Conservation (phyloP, 2,797 vertebrate species). For the Sphaeramia orbicularis region DNA sequence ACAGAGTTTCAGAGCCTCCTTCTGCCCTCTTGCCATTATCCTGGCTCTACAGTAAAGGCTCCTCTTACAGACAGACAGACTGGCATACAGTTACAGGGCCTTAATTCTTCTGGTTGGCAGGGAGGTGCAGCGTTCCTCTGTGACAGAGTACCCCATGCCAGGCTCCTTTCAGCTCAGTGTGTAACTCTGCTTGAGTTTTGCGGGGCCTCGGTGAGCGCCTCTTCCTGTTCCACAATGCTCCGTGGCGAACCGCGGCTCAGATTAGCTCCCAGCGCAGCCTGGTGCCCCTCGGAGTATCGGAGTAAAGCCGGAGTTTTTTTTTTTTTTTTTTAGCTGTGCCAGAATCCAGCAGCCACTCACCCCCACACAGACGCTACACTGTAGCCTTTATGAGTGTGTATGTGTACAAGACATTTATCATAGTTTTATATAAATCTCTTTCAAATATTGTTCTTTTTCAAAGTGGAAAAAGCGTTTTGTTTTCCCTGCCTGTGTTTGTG, state of each 20-base stretch:
- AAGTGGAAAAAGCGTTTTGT: slow-evolving; percentile 4
- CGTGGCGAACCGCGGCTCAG: slow-evolving; percentile 72
- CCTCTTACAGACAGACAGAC: slow-evolving; percentile 48
- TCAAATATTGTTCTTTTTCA: not conserved
- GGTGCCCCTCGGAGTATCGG: slow-evolving; percentile 66
- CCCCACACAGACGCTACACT: slow-evolving; percentile 8
- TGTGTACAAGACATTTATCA: slow-evolving; percentile 10
- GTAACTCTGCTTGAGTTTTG: slow-evolving; percentile 76
- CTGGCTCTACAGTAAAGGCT: slow-evolving; percentile 16
- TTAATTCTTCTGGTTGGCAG: slow-evolving; percentile 79
- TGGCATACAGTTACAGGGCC: slow-evolving; percentile 69
- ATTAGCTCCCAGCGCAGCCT: slow-evolving; percentile 79
- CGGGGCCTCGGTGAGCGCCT: slow-evolving; percentile 73
- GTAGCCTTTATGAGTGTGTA: slow-evolving; percentile 18
- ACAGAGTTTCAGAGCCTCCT: not conserved
- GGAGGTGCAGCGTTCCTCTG: slow-evolving; percentile 71
- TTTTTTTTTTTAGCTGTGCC: slow-evolving; percentile 43
- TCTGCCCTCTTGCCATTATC: slow-evolving; percentile 33
- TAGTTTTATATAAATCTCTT: not conserved
- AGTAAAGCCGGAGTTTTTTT: slow-evolving; percentile 52
- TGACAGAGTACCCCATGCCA: slow-evolving; percentile 73
- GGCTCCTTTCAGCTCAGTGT: slow-evolving; percentile 81
- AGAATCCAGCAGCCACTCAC: slow-evolving; percentile 56
- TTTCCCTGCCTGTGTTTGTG: not conserved
- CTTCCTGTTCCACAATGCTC: slow-evolving; percentile 81